These are phyloP conservation scores for Acronicta psi DNA, from an alignment of 2,888 invertebrate genomes.

Conservation along the genomic window DNA sequence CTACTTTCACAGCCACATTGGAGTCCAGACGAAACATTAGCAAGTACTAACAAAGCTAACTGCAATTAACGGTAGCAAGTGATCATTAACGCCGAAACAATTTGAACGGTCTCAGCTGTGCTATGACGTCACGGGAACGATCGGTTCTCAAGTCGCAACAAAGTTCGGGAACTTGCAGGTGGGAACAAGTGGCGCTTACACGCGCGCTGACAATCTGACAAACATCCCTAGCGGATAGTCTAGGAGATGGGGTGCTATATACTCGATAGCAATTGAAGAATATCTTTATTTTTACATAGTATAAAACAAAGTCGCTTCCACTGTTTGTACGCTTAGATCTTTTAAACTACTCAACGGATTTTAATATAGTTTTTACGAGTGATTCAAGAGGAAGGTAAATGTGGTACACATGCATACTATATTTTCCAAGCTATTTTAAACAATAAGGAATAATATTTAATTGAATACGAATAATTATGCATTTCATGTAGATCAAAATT, in stretches of 20 bases:
- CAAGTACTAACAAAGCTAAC: slow-evolving; percentile 33
- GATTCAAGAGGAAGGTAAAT: too few relatives aligned
- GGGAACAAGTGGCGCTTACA: slow-evolving; percentile 51
- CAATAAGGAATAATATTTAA: too few relatives aligned
- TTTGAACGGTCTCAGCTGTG: slow-evolving; percentile 49
- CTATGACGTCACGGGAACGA: slow-evolving; percentile 43
- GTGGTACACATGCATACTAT: too few relatives aligned
- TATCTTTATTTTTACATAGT: too few relatives aligned
- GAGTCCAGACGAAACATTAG: slow-evolving; percentile 28
- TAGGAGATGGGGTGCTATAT: slow-evolving; percentile 35
- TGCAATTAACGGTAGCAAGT: slow-evolving; percentile 43
- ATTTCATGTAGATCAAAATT: too few relatives aligned
- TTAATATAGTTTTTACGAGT: too few relatives aligned
- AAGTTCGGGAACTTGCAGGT: slow-evolving; percentile 57
- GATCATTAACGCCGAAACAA: slow-evolving; percentile 52
- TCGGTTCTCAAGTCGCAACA: slow-evolving; percentile 34
- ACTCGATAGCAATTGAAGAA: not conserved
- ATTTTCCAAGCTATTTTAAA: too few relatives aligned
- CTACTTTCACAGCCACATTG: slow-evolving; percentile 4
- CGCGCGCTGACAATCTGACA: slow-evolving; percentile 67
- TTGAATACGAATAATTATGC: too few relatives aligned
- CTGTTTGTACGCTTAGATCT: too few relatives aligned
- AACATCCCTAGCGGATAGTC: slow-evolving; percentile 61
- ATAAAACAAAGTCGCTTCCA: too few relatives aligned
- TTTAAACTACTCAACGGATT: too few relatives aligned